A percentile compares a stretch with the other conserved stretches of the same genome.
Evolutionary conservation across 2,113 vertebrate species (phyloP).

Genomic region (Centropristis striata): DNA sequence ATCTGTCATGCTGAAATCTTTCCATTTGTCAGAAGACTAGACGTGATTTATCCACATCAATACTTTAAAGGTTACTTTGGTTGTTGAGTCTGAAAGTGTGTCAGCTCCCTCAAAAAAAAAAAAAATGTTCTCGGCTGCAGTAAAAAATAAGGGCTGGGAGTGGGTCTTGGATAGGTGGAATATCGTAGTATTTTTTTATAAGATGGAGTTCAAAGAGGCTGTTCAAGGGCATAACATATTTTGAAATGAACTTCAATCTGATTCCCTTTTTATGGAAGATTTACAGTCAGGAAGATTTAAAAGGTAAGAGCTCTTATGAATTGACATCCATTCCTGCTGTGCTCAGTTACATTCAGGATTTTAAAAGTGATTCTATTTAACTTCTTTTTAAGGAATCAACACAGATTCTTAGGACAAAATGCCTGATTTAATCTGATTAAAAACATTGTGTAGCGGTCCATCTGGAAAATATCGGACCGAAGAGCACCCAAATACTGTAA

Average conservation of each 20-base stretch:
- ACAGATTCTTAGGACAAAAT: not conserved
- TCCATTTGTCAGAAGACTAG: constrained; percentile 50
- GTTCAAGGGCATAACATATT: constrained; percentile 48
- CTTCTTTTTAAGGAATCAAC: constrained; percentile 26
- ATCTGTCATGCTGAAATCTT: constrained; percentile 63
- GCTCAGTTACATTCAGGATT: constrained; percentile 24
- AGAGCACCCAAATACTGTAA: not conserved
- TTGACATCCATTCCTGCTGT: constrained; percentile 27
- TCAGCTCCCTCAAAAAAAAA: constrained; percentile 49
- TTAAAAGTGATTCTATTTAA: constrained; percentile 29
- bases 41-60: constrained; percentile 66
- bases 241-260: constrained; percentile 36
- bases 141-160: constrained; percentile 33
- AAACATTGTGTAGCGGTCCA: not conserved
- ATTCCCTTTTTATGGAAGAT: constrained; percentile 62
- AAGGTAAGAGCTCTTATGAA: constrained; percentile 46
- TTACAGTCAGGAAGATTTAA: constrained; percentile 48
- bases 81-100: constrained; percentile 64
- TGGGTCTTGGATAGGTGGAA: constrained; percentile 40
- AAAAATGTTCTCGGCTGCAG: not conserved
- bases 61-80: constrained; percentile 70
- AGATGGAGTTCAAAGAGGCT: constrained; percentile 51
- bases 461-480: not conserved
- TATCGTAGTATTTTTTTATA: constrained; percentile 22
- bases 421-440: constrained; percentile 17